A percentile compares a stretch with the other conserved stretches of the same genome.
Evolutionary conservation across 2,113 vertebrate species (phyloP).

Genomic region (Gymnarchus niloticus): DNA sequence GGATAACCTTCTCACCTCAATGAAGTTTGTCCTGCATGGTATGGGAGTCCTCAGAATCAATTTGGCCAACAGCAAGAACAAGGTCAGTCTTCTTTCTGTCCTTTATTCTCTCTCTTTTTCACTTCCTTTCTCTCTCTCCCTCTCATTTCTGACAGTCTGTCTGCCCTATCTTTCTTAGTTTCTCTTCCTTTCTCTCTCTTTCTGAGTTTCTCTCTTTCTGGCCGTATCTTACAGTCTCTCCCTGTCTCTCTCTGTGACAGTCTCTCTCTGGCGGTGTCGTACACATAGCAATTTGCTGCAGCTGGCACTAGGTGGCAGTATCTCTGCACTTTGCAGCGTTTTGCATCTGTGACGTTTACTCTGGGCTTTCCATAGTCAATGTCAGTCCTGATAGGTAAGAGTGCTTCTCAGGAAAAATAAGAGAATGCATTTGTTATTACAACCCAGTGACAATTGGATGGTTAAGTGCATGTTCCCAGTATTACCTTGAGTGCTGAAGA

Average conservation of each 20-base stretch:
- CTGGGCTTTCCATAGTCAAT: not conserved
- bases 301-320: conserved; percentile 1
- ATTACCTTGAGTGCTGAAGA: not conserved
- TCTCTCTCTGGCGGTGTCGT: not conserved
- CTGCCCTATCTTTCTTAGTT: not conserved
- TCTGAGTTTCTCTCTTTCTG: no score
- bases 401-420: not conserved
- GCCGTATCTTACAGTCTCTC: no score
- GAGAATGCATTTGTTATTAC: not conserved
- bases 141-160: no score
- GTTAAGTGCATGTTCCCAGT: not conserved
- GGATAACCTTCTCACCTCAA: conserved; percentile 67
- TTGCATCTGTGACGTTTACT: not conserved
- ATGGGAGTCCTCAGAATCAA: conserved; percentile 68
- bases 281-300: not conserved
- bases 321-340: not conserved
- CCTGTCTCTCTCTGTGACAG: not conserved
- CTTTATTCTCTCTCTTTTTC: not conserved
- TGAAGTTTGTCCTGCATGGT: conserved; percentile 68
- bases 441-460: not conserved
- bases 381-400: not conserved
- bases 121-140: no score
- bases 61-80: conserved; percentile 62
- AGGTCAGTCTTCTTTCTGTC: conserved; percentile 43
- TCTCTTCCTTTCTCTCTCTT: not conserved